Percentiles rank a stretch among this genome's conserved stretches.
These are phyloP conservation scores for Lanius ludovicianus DNA, from an alignment of 2,113 vertebrate species.

Conservation along the genomic window DNA sequence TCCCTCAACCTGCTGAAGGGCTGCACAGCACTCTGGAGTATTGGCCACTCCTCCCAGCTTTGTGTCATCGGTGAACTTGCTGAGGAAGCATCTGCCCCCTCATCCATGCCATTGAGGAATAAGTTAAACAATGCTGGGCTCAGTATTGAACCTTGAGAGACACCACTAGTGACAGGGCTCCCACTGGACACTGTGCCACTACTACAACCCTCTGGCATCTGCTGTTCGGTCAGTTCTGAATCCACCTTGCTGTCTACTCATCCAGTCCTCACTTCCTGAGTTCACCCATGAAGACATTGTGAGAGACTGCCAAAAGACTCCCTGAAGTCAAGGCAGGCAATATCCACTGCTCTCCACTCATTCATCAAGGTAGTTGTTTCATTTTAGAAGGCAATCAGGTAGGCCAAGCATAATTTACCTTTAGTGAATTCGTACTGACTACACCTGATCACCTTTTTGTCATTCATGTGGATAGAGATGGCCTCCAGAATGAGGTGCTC, in stretches of 20 bases:
- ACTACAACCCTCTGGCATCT: background rate
- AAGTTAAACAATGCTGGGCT: background rate
- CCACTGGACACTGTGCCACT: background rate
- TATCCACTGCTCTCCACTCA: background rate
- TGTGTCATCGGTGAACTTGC: background rate
- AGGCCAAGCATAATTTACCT: background rate
- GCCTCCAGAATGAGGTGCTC: background rate
- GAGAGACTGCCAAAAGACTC: background rate
- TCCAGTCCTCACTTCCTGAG: background rate
- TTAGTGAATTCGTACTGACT: background rate
- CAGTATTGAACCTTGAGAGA: background rate
- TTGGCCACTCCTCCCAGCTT: background rate
- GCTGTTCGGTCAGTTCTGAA: background rate
- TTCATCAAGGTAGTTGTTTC: background rate
- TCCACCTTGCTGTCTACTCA: background rate
- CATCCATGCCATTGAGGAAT: background rate
- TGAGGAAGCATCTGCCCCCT: background rate
- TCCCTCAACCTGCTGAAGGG: background rate
- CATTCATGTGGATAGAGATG: too few relatives aligned
- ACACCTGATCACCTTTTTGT: background rate
- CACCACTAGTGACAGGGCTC: background rate
- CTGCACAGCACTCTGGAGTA: background rate
- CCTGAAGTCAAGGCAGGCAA: background rate
- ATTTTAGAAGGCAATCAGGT: background rate
- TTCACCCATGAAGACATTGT: background rate